Conservation (phyloP, 1,140 invertebrate genomes). For the Geopemphigus sp. region DNA sequence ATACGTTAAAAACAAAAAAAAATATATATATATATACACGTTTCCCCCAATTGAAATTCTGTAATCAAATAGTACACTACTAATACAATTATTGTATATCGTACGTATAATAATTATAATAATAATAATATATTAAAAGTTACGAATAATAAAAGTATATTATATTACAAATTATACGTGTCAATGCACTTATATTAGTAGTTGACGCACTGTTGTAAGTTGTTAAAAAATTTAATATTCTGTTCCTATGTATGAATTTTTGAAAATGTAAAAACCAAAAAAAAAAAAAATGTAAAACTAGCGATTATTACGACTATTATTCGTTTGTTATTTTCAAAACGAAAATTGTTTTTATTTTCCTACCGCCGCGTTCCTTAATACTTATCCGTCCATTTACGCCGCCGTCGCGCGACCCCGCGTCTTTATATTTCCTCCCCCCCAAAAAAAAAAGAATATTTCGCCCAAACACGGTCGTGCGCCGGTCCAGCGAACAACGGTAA, state of each 20-base stretch:
- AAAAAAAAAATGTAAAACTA: conserved; percentile 47
- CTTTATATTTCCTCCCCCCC: no score
- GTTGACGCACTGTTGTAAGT: conserved; percentile 49
- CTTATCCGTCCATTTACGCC: no score
- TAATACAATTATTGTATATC: conserved; percentile 29
- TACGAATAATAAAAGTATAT: conserved; percentile 41
- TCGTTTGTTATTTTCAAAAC: conserved; percentile 45
- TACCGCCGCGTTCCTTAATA: neutral
- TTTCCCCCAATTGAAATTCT: conserved; percentile 8
- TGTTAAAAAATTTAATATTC: conserved; percentile 49
- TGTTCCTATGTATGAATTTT: conserved; percentile 49
- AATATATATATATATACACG: no score
- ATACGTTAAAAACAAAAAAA: conserved; percentile 1
- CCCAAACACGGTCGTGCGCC: no score
- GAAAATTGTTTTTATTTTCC: conserved; percentile 33
- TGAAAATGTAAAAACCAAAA: conserved; percentile 43
- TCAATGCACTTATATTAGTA: conserved; percentile 49
- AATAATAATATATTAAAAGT: conserved; percentile 37
- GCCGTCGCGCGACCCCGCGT: no score
- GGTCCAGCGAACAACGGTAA: no score
- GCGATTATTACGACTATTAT: conserved; percentile 47
- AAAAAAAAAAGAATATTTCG: no score
- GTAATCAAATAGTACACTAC: conserved; percentile 25
- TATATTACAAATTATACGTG: conserved; percentile 41
- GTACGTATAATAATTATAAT: conserved; percentile 10